Conservation (phyloP, 2,888 invertebrate genomes). For the Rutpela maculata region DNA sequence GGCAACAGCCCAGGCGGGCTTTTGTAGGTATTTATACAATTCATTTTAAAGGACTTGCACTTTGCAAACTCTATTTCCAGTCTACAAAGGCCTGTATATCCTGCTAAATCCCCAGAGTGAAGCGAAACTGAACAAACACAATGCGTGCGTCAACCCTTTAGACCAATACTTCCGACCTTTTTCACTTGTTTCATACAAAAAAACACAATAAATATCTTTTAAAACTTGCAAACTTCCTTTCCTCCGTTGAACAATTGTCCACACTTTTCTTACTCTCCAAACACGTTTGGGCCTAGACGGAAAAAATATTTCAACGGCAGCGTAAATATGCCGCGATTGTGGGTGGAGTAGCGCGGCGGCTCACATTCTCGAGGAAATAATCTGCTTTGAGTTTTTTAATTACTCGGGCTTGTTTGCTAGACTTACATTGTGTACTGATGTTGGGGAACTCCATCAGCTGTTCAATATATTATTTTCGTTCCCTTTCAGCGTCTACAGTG, state of each 20-base stretch:
- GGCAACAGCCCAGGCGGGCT: not conserved
- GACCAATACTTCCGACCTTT: slow-evolving; percentile 48
- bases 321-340: not conserved
- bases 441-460: slow-evolving; percentile 12
- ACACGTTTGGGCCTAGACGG: not conserved
- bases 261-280: not conserved
- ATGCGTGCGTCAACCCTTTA: slow-evolving; percentile 47
- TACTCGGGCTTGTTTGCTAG: not conserved
- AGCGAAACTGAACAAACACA: slow-evolving; percentile 45
- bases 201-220: slow-evolving; percentile 44
- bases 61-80: slow-evolving; percentile 27
- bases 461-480: slow-evolving; percentile 16
- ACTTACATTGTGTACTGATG: slow-evolving; percentile 7
- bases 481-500: not conserved
- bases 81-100: slow-evolving; percentile 25
- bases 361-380: not conserved
- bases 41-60: slow-evolving; percentile 25
- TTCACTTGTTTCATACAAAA: slow-evolving; percentile 38
- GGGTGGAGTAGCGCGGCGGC: not conserved
- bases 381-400: slow-evolving; percentile 7
- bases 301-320: not conserved
- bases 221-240: slow-evolving; percentile 41
- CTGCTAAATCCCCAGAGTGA: slow-evolving; percentile 4
- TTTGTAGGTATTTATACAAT: slow-evolving; percentile 20
- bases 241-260: slow-evolving; percentile 35